Evolutionary conservation across 1,140 invertebrate species (phyloP), one percentile per base, ranked within the genome.

Genomic region (Lasioglossum baleicum): DNA sequence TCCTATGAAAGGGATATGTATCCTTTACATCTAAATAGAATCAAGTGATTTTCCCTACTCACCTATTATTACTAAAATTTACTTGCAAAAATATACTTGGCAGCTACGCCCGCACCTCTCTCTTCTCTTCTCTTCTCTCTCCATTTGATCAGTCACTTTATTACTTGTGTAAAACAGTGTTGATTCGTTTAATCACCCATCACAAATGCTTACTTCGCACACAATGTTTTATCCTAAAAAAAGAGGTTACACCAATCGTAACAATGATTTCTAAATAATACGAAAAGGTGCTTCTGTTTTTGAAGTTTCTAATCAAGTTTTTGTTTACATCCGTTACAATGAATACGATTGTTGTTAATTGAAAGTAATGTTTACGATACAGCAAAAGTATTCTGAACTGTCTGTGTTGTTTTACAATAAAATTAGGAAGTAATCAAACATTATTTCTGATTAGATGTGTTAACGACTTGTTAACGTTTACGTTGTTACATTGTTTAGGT

Each of bases 171-270:
- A 80, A 80, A 82, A 73, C 61, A 63, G 67, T 63, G 63, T 76
- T 82, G 42, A 69, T 85, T 83, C 31, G n/a, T 80, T 75, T 31
- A 63, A 71, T 75, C 51, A 53, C 48, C n/a, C 44, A 15, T 75
- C 44, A 35, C 15, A 65, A 53, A 68, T 63, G n/a, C 35, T n/a
- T 22, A 69, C 70, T 63, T 81, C 20, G 15, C 40, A 26, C 11
- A 69, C 56, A 31, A 72, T 75, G 48, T 35, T n/a, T 78, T 26
- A n/a, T 53, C 7, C 22, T 0, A 42, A 40, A 35, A 31, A 0
- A 26, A 48, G 17, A 42, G 53, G 2, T 26, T 65, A 10, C 17
- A 20, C 56, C 17, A 44, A 31, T 53, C 4, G 5, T 22, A 44
- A 11, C 26, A 53, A 56, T 64, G 3, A n/a, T 20, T 42, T 22